These are phyloP conservation scores for Catocala nupta DNA, from an alignment of 2,888 invertebrate genomes.

Conservation along the genomic window DNA sequence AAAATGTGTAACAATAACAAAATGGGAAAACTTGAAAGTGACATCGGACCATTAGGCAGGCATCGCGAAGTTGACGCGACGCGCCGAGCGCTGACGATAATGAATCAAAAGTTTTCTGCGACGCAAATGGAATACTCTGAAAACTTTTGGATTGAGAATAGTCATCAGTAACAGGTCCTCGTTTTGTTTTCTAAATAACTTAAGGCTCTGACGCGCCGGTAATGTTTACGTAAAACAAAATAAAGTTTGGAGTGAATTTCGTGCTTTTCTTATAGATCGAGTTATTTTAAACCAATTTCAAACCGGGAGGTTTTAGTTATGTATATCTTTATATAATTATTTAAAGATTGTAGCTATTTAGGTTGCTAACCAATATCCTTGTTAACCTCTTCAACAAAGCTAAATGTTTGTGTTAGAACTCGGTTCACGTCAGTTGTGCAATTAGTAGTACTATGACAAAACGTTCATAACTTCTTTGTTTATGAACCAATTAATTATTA, in stretches of 20 bases:
- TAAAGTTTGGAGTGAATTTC: slow-evolving; percentile 1
- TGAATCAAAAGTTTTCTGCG: slow-evolving; percentile 71
- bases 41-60: slow-evolving; percentile 73
- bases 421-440: too few relatives aligned
- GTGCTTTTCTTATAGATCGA: too few relatives aligned
- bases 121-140: slow-evolving; percentile 57
- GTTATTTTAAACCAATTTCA: too few relatives aligned
- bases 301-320: too few relatives aligned
- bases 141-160: slow-evolving; percentile 50
- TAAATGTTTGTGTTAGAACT: too few relatives aligned
- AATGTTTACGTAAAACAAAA: slow-evolving; percentile 10
- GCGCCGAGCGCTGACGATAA: slow-evolving; percentile 57
- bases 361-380: too few relatives aligned
- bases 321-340: too few relatives aligned
- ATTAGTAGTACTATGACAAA: too few relatives aligned
- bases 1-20: slow-evolving; percentile 77
- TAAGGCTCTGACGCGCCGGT: slow-evolving; percentile 11
- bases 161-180: slow-evolving; percentile 42
- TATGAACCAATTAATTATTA: too few relatives aligned
- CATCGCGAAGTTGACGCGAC: slow-evolving; percentile 55
- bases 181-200: slow-evolving; percentile 39
- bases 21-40: slow-evolving; percentile 76
- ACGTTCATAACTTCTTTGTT: too few relatives aligned
- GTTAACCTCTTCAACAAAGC: too few relatives aligned
- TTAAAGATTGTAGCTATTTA: too few relatives aligned